A percentile compares a stretch with the other conserved stretches of the same genome.
phyloP scores from a whole-genome alignment of 2,888 invertebrate genomes.

The Pilophorus perplexus region DNA sequence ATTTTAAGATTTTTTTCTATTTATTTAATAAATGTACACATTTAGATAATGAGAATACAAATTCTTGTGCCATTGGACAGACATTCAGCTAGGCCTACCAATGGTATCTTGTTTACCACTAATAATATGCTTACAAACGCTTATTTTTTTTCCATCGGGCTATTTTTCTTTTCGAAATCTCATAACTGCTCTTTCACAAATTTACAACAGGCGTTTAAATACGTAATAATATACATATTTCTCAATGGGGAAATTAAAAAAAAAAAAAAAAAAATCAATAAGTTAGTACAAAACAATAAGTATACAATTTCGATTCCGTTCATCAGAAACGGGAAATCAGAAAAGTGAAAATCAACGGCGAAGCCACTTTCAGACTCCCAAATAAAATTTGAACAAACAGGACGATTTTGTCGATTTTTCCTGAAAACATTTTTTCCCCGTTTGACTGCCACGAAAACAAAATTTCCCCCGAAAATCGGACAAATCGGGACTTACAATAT shows the following conservation, averaged over 20 bases:
- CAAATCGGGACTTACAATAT: too few relatives aligned
- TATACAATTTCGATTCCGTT: constrained; percentile 1
- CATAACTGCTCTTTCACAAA: constrained; percentile 36
- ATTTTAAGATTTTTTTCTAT: too few relatives aligned
- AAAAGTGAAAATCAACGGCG: not conserved
- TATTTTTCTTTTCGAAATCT: constrained; percentile 18
- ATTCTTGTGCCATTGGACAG: constrained; percentile 36
- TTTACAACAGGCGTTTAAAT: constrained; percentile 29
- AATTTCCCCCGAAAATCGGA: too few relatives aligned
- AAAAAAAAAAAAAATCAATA: not conserved
- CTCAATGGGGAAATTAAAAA: not conserved
- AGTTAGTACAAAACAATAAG: too few relatives aligned
- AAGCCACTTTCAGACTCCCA: too few relatives aligned
- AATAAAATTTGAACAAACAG: too few relatives aligned
- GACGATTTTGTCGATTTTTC: too few relatives aligned
- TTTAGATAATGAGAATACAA: constrained; percentile 45
- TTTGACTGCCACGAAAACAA: too few relatives aligned
- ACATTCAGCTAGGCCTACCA: constrained; percentile 35
- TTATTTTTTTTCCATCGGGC: constrained; percentile 20
- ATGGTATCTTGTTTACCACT: constrained; percentile 40
- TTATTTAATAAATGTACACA: constrained; percentile 45
- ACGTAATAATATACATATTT: not conserved
- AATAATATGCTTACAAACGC: constrained; percentile 34
- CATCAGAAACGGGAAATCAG: not conserved
- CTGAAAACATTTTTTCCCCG: too few relatives aligned